phyloP scores from a whole-genome alignment of 1,140 invertebrate species.

The Carposina sasakii region DNA sequence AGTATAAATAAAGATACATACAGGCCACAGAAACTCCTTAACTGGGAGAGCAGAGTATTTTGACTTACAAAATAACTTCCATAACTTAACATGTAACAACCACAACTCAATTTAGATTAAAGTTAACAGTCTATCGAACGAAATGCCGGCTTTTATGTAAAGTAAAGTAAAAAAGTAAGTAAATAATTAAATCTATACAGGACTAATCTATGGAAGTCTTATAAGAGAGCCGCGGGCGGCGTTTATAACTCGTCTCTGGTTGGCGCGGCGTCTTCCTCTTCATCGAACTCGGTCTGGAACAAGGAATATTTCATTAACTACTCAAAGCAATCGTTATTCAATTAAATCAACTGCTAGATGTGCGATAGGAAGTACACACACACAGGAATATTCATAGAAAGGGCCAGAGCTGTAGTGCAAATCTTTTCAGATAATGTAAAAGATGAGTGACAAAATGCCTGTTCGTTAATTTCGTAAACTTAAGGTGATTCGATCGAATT shows the following conservation, averaged over 20 bases:
- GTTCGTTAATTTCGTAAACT: no score
- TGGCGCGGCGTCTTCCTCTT: slow-evolving; percentile 55
- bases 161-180: slow-evolving; percentile 52
- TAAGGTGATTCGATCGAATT: no score
- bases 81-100: no score
- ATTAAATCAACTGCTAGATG: no score
- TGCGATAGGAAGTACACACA: no score
- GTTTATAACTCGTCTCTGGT: slow-evolving; percentile 64
- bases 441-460: no score
- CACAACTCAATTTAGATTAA: slow-evolving; percentile 36
- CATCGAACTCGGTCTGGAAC: slow-evolving; percentile 56
- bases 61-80: slow-evolving; percentile 1
- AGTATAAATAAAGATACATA: slow-evolving; percentile 5
- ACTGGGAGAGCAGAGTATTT: slow-evolving; percentile 22
- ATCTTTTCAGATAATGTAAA: no score
- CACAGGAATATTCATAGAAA: no score
- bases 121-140: slow-evolving; percentile 48
- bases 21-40: slow-evolving; percentile 23
- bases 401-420: no score
- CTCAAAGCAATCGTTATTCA: no score
- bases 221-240: slow-evolving; percentile 25
- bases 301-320: slow-evolving; percentile 14
- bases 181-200: slow-evolving; percentile 55
- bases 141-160: slow-evolving; percentile 46
- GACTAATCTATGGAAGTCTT: slow-evolving; percentile 59